phyloP scores from a whole-genome alignment of 2,113 vertebrate genomes.

The Passer domesticus region DNA sequence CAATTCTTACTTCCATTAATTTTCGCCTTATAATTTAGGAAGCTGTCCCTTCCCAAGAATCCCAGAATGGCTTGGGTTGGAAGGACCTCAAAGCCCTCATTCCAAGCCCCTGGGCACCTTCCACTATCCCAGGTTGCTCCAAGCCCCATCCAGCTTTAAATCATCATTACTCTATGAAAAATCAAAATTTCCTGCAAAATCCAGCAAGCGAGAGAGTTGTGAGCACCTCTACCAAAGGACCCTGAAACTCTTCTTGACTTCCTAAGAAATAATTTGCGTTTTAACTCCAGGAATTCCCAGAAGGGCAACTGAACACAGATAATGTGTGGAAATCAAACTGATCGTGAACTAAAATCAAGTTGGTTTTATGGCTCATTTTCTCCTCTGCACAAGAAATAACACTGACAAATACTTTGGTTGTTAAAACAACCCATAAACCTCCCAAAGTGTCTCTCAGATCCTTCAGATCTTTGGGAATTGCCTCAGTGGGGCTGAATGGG shows the following conservation, averaged over 20 bases:
- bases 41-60: not conserved
- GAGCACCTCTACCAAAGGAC: not conserved
- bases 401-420: not conserved
- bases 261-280: not conserved
- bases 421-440: slow-evolving; percentile 2
- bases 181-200: not conserved
- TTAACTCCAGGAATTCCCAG: not conserved
- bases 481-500: not conserved
- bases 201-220: rapidly evolving
- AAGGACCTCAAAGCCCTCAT: not conserved
- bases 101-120: not conserved
- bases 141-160: not conserved
- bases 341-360: not conserved
- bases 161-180: not conserved
- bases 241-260: not conserved
- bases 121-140: not conserved
- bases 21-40: not conserved
- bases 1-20: not conserved
- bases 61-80: not conserved
- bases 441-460: not conserved
- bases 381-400: not conserved
- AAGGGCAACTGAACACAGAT: not conserved
- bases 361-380: slow-evolving; percentile 1
- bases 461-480: not conserved
- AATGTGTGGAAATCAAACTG: not conserved